Evolutionary conservation across 2,113 vertebrate genomes (phyloP).

Genomic region (Saccopteryx bilineata): DNA sequence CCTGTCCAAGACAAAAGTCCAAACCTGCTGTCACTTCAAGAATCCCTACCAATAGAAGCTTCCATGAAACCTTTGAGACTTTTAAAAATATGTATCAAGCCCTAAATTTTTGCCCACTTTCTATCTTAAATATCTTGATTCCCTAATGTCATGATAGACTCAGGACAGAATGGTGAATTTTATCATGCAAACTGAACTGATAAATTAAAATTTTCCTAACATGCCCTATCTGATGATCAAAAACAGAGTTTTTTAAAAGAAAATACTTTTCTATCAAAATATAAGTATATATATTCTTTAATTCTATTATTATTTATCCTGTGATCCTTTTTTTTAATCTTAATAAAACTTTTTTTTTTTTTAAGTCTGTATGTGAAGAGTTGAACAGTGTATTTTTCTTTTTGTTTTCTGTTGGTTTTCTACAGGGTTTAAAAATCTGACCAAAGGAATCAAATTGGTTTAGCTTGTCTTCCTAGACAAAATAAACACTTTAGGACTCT

Average conservation of each 20-base stretch:
- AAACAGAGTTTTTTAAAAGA: not conserved
- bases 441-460: slow-evolving; percentile 87
- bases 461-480: slow-evolving; percentile 91
- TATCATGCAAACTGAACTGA: not conserved
- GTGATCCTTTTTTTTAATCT: not conserved
- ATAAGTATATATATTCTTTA: not conserved
- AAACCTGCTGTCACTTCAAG: slow-evolving; percentile 23
- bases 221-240: not conserved
- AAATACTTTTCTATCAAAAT: slow-evolving; percentile 10
- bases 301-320: slow-evolving; percentile 1
- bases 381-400: slow-evolving; percentile 46
- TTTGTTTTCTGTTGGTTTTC: slow-evolving; percentile 76
- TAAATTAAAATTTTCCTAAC: not conserved
- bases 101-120: slow-evolving; percentile 30
- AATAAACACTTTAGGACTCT: slow-evolving; percentile 94
- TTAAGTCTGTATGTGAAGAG: slow-evolving; percentile 1
- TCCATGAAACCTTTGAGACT: slow-evolving; percentile 15
- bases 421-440: slow-evolving; percentile 87
- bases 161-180: not conserved
- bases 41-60: not conserved
- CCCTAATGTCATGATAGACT: not conserved
- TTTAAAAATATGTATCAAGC: not conserved
- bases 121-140: slow-evolving; percentile 40
- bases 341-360: not conserved
- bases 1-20: slow-evolving; percentile 68